Evolutionary conservation across 2,888 invertebrate genomes (phyloP).

Genomic region (Lasioglossum leucozonium): DNA sequence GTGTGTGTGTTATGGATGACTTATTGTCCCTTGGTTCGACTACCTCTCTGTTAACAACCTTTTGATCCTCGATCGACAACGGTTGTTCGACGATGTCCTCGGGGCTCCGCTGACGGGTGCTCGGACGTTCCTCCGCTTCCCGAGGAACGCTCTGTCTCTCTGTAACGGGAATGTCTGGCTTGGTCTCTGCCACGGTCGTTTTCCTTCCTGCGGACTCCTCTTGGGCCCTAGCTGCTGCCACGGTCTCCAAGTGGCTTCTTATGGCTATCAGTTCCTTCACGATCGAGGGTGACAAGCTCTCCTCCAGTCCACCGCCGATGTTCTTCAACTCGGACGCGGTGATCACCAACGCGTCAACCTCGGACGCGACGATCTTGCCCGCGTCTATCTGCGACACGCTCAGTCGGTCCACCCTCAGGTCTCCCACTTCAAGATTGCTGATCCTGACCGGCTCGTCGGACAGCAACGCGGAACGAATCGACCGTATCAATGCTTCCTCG

Average conservation of each 20-base stretch:
- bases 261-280: slow-evolving; percentile 82
- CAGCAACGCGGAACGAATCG: slow-evolving; percentile 68
- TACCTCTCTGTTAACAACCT: slow-evolving; percentile 68
- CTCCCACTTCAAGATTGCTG: slow-evolving; percentile 89
- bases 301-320: slow-evolving; percentile 85
- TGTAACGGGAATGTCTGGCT: slow-evolving; percentile 58
- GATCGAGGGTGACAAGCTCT: slow-evolving; percentile 70
- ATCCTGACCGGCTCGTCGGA: slow-evolving; percentile 85
- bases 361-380: slow-evolving; percentile 91
- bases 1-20: slow-evolving; percentile 49
- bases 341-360: slow-evolving; percentile 91
- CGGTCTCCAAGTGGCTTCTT: slow-evolving; percentile 79
- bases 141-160: slow-evolving; percentile 22
- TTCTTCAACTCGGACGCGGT: slow-evolving; percentile 90
- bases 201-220: slow-evolving; percentile 43
- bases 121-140: neutral
- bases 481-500: slow-evolving; percentile 43
- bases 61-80: slow-evolving; percentile 56
- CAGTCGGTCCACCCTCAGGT: slow-evolving; percentile 92
- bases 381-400: slow-evolving; percentile 93
- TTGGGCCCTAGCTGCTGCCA: slow-evolving; percentile 61
- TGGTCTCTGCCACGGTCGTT: slow-evolving; percentile 1
- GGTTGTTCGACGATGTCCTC: slow-evolving; percentile 36
- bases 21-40: slow-evolving; percentile 41
- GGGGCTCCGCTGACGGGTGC: neutral